Evolutionary conservation across 2,797 vertebrate genomes (phyloP).

Genomic region (Amphiprion clarkii): DNA sequence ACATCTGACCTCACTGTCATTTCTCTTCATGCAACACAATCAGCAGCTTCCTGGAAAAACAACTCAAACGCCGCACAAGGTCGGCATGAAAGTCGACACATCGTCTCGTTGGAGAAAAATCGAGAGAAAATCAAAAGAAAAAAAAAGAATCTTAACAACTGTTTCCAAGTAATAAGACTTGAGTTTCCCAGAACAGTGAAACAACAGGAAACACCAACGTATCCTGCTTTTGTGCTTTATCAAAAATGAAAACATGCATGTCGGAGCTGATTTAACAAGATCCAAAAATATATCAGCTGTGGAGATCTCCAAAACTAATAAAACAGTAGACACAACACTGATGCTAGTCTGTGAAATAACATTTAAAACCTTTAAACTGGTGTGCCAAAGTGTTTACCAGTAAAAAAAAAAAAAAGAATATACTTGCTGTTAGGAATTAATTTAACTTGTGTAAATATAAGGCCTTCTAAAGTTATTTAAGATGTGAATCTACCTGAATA

Average conservation of each 20-base stretch:
- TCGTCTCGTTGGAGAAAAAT: slow-evolving; percentile 6
- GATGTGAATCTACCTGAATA: too few species aligned
- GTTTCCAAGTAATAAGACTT: background rate
- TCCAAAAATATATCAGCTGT: background rate
- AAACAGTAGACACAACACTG: too few species aligned
- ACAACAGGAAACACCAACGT: slow-evolving; percentile 29
- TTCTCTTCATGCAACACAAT: slow-evolving; percentile 5
- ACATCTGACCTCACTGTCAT: slow-evolving; percentile 7
- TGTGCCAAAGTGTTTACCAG: too few species aligned
- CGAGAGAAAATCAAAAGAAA: background rate
- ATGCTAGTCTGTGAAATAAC: too few species aligned
- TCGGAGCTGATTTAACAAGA: background rate
- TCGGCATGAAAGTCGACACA: background rate
- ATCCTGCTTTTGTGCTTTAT: slow-evolving; percentile 57
- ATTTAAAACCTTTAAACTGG: too few species aligned
- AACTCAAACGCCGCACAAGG: background rate
- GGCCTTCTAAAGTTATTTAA: too few species aligned
- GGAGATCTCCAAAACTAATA: background rate
- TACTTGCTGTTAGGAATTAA: too few species aligned
- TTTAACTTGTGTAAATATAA: too few species aligned
- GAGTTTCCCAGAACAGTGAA: slow-evolving; percentile 8
- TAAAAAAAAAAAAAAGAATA: too few species aligned
- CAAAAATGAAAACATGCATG: slow-evolving; percentile 5
- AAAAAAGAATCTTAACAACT: background rate
- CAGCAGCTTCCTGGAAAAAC: slow-evolving; percentile 28